Conservation (phyloP, 2,797 vertebrate species). For the Anomalospiza imberbis region DNA sequence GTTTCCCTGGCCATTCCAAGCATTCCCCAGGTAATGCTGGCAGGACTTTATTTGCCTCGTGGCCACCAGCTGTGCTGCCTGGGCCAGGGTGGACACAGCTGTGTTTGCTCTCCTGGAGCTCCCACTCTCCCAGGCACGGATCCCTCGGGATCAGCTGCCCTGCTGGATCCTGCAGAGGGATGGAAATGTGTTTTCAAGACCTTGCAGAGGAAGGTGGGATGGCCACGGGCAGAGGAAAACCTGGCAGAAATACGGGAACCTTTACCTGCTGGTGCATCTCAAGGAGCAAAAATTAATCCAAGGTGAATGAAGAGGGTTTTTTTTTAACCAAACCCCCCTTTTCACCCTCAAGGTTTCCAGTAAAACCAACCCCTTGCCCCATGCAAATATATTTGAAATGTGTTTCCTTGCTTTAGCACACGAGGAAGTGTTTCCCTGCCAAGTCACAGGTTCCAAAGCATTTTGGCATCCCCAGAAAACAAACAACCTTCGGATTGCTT, state of each 20-base stretch:
- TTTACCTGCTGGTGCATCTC: not conserved
- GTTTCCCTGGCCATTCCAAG: not conserved
- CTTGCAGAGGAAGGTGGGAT: not conserved
- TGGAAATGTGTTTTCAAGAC: not conserved
- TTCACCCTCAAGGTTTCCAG: not conserved
- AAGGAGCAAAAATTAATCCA: not conserved
- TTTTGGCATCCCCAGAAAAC: slow-evolving; percentile 28
- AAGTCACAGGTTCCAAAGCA: slow-evolving; percentile 2
- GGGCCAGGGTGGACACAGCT: not conserved
- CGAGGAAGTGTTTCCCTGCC: slow-evolving; percentile 22
- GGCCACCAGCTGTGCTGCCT: rapidly evolving
- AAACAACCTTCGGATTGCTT: not conserved
- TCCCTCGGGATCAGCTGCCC: not conserved
- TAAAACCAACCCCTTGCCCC: not conserved
- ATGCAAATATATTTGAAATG: not conserved
- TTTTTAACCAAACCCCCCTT: not conserved
- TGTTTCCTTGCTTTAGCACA: not conserved
- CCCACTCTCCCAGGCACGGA: not conserved
- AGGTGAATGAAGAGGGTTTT: not conserved
- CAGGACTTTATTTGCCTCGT: rapidly evolving
- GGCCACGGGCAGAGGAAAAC: rapidly evolving
- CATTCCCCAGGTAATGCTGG: not conserved
- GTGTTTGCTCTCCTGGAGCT: not conserved
- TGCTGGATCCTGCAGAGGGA: rapidly evolving
- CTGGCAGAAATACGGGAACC: not conserved